phyloP scores from a whole-genome alignment of 2,888 invertebrate genomes.

The Lamellibrachia satsuma region DNA sequence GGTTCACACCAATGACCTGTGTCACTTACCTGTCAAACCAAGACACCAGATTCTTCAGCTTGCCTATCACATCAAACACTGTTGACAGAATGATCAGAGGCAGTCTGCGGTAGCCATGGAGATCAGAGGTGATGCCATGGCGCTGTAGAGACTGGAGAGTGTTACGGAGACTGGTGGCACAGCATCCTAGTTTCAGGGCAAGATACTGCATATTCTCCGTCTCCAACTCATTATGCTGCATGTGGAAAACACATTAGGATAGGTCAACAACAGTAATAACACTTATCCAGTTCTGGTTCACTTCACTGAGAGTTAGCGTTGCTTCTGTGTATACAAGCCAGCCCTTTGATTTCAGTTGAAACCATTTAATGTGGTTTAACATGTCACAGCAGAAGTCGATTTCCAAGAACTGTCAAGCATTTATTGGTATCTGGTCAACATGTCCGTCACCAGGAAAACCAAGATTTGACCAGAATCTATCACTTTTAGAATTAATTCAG shows the following conservation, averaged over 20 bases:
- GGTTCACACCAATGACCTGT: not conserved
- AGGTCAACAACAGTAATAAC: no score
- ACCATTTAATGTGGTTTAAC: no score
- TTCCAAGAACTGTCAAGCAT: no score
- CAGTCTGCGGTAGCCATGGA: slow-evolving; percentile 13
- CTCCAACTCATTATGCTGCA: slow-evolving; percentile 88
- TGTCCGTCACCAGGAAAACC: no score
- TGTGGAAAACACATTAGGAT: not conserved
- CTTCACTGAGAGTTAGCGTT: no score
- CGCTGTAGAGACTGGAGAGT: slow-evolving; percentile 69
- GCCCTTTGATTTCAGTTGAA: no score
- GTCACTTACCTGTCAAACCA: slow-evolving; percentile 83
- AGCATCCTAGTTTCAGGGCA: slow-evolving; percentile 84
- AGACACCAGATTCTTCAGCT: slow-evolving; percentile 80
- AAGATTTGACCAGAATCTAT: no score
- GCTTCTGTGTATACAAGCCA: no score
- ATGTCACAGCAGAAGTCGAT: no score
- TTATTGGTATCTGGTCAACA: no score
- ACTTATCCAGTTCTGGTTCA: no score
- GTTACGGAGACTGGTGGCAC: slow-evolving; percentile 80
- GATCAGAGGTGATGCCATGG: not conserved
- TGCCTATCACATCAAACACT: slow-evolving; percentile 30
- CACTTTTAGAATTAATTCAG: no score
- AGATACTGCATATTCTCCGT: slow-evolving; percentile 91
- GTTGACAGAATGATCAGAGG: slow-evolving; percentile 31